A percentile compares a stretch with the other conserved stretches of the same genome.
These are phyloP conservation scores for Chrysocyon brachyurus DNA, from an alignment of 2,797 vertebrate species.

Conservation along the genomic window DNA sequence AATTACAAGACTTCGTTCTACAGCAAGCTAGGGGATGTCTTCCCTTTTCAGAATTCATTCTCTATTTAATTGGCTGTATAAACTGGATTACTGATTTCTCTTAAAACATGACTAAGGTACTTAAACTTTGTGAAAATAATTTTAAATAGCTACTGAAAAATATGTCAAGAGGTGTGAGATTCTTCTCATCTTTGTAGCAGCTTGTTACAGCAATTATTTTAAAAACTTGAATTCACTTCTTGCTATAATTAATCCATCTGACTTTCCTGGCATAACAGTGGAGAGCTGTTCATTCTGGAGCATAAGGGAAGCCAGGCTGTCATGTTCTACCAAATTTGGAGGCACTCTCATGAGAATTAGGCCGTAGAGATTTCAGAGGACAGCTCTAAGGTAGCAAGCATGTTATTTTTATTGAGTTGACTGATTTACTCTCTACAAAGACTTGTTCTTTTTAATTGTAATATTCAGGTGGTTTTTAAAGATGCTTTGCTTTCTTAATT, in stretches of 20 bases:
- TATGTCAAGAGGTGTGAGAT: neutral
- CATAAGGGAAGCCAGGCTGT: neutral
- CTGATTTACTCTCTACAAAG: neutral
- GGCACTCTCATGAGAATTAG: neutral
- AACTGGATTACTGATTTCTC: neutral
- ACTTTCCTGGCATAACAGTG: neutral
- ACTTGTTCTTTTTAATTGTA: neutral
- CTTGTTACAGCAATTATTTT: neutral
- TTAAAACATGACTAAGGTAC: constrained; percentile 20
- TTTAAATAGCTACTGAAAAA: constrained; percentile 42
- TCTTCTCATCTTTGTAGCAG: neutral
- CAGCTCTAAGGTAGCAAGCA: neutral
- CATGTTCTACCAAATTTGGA: neutral
- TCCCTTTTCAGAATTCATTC: neutral
- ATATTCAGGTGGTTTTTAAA: neutral
- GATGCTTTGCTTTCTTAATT: neutral
- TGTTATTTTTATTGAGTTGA: neutral
- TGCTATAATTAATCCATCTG: neutral
- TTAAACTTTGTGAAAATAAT: constrained; percentile 2
- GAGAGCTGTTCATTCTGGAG: neutral
- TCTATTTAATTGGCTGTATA: neutral
- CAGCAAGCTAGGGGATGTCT: neutral
- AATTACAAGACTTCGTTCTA: neutral
- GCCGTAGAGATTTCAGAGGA: neutral
- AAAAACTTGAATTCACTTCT: neutral